Evolutionary conservation across 2,797 vertebrate genomes (phyloP).

Genomic region (Falco peregrinus): DNA sequence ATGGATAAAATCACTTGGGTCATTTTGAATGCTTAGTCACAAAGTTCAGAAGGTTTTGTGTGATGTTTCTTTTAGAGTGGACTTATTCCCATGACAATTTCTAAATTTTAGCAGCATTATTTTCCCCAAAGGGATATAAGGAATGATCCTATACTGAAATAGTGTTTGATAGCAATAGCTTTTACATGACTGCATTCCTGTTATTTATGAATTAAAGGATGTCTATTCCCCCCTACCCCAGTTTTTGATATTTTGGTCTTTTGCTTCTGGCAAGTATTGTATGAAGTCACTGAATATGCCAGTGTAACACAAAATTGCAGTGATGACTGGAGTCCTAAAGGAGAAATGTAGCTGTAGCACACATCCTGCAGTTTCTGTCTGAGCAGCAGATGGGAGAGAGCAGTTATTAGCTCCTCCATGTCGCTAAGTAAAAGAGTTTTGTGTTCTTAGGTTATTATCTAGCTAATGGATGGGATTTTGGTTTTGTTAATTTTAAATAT

Average conservation of each 20-base stretch:
- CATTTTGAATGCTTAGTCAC: not conserved
- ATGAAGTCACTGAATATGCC: not conserved
- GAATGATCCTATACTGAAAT: not conserved
- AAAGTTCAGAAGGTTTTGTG: not conserved
- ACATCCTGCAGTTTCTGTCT: not conserved
- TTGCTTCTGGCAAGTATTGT: not conserved
- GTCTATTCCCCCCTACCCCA: too few relatives aligned
- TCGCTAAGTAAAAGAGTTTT: not conserved
- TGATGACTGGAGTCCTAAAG: not conserved
- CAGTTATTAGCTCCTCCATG: not conserved
- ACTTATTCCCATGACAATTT: not conserved
- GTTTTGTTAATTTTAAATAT: not conserved
- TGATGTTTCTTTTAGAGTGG: not conserved
- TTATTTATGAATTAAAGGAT: not conserved
- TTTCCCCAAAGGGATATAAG: not conserved
- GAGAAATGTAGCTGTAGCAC: not conserved
- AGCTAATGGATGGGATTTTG: not conserved
- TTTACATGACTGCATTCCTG: not conserved
- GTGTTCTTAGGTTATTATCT: not conserved
- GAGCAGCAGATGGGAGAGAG: not conserved
- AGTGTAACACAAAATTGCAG: not conserved
- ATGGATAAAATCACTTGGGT: not conserved
- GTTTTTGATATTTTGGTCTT: not conserved
- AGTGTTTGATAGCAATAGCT: not conserved
- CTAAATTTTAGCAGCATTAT: not conserved